Percentiles rank a stretch among this genome's conserved stretches.
These are phyloP conservation scores for Leptocoma aspasia DNA, from an alignment of 2,113 vertebrate species.

Conservation along the genomic window DNA sequence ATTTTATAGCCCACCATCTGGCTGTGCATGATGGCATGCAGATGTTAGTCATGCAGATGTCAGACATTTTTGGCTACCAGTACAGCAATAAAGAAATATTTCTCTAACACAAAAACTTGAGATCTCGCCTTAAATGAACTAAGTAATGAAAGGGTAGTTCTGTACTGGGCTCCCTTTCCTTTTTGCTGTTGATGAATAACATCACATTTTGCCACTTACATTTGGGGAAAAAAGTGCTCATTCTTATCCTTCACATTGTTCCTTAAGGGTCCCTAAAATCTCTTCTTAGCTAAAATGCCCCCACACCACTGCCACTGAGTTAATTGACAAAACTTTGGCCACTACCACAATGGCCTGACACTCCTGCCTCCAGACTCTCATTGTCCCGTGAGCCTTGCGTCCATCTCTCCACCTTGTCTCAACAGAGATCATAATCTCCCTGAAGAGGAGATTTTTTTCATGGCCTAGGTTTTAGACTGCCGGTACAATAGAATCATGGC, in stretches of 20 bases:
- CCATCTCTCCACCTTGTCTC: not conserved
- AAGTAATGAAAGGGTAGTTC: not conserved
- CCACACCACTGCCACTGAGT: not conserved
- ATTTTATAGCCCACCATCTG: conserved; percentile 44
- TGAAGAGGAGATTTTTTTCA: not conserved
- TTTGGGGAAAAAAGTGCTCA: not conserved
- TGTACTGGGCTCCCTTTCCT: not conserved
- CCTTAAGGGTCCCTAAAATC: not conserved
- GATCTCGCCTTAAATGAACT: conserved; percentile 47
- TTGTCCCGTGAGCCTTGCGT: not conserved
- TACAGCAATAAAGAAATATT: not conserved
- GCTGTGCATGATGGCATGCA: conserved; percentile 47
- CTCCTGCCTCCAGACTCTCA: not conserved
- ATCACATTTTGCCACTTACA: not conserved
- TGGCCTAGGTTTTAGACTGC: not conserved
- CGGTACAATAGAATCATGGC: not conserved
- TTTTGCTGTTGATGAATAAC: not conserved
- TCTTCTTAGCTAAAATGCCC: not conserved
- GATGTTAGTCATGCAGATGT: conserved; percentile 42
- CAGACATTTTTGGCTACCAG: conserved; percentile 36
- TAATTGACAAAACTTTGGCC: not conserved
- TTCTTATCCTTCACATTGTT: not conserved
- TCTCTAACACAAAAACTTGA: conserved; percentile 8
- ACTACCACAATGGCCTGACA: not conserved
- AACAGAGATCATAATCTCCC: not conserved